Evolutionary conservation across 2,113 vertebrate species (phyloP), one percentile per base, ranked within the genome.

Genomic region (Serinus canaria): DNA sequence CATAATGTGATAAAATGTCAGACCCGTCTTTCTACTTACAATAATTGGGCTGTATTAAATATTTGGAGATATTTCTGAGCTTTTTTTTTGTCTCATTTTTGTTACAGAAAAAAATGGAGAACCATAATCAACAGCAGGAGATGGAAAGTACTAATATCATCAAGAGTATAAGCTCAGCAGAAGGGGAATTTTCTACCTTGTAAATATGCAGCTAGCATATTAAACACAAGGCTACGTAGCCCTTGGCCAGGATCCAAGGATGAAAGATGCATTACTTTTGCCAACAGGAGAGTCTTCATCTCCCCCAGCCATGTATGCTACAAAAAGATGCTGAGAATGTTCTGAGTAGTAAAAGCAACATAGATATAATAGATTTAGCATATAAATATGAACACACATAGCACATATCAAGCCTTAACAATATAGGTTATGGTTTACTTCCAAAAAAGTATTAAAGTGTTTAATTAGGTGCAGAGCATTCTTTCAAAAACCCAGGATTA

Each of bases 131-230:
- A 73, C 55, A 67, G 25, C 16, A 86, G 89, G 66, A 89, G 37
- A 64, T 72, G 13, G 41, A 72, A 96, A 93, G 80, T 55, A 83
- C 24, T 89, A 50, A 83, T 69, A 60, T 91, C 72, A 93, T n/a
- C 46, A 92, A 53, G 82, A 73, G 58, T n/a, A 94, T 13, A 77
- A 90, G 60, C 47, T 92, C 76, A 93, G 60, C 64, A 94, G 68
- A 94, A 87, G 37, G 27, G 47, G 35, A 89, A 78, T 75, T 75
- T 93, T 90, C 63, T 90, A 49, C 76, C 50, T 90, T 74, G 52
- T 91, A 91, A 92, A 94, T 76, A 93, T 75, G 56, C 28, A 90
- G 31, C 39, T 86, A 93, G 90, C 28, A 52, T 73, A 90, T 90
- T 95, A 88, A 93, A 92, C 76, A 78, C 52, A 52, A 86, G 35